Conservation (phyloP, 2,113 vertebrate genomes). For the Cacatua alba region DNA sequence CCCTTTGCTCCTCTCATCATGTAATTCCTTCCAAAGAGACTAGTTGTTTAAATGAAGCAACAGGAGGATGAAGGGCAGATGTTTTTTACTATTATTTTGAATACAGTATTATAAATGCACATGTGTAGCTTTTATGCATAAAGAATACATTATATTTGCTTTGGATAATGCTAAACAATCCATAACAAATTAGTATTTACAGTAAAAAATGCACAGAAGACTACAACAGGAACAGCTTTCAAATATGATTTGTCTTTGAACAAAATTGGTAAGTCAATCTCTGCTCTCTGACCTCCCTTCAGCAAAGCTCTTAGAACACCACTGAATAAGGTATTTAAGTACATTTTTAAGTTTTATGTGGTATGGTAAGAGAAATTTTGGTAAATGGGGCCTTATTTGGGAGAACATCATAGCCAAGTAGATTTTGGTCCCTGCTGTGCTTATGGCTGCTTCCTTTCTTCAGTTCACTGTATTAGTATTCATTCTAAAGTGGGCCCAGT, state of each 20-base stretch:
- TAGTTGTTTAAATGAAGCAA: neutral
- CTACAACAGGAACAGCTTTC: neutral
- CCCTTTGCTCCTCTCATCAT: neutral
- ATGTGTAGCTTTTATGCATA: neutral
- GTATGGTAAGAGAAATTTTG: neutral
- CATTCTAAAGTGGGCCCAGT: neutral
- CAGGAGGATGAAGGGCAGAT: neutral
- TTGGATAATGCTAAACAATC: neutral
- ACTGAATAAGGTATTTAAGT: neutral
- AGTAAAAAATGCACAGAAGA: neutral
- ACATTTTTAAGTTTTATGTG: neutral
- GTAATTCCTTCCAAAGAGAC: neutral
- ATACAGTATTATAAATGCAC: neutral
- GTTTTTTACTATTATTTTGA: neutral
- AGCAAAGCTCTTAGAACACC: neutral
- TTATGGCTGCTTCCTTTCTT: neutral
- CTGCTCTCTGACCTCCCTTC: neutral
- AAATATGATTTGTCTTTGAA: neutral
- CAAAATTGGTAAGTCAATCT: neutral
- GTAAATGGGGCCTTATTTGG: neutral
- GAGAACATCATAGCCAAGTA: neutral
- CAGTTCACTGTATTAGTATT: neutral
- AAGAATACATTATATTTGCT: neutral
- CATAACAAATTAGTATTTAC: neutral
- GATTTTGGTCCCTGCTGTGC: neutral